A percentile compares a stretch with the other conserved stretches of the same genome.
These are phyloP conservation scores for Sebastes diploproa DNA, from an alignment of 2,797 vertebrate genomes.

Conservation along the genomic window DNA sequence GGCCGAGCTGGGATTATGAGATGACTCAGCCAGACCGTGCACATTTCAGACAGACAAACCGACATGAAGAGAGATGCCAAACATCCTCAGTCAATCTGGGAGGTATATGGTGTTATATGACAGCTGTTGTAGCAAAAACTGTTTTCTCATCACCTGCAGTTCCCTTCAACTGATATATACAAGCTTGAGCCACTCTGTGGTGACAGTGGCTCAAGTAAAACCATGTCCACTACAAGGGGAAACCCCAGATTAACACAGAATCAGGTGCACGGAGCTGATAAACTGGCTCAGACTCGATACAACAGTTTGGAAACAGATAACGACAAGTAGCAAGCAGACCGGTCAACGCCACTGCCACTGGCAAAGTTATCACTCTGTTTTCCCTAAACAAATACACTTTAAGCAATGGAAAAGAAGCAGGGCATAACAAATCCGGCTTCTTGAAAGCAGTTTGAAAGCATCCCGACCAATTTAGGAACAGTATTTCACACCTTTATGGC, in stretches of 20 bases:
- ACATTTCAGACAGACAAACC: slow-evolving; percentile 24
- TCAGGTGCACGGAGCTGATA: slow-evolving; percentile 56
- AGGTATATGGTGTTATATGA: neutral
- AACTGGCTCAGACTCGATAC: slow-evolving; percentile 15
- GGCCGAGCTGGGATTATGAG: slow-evolving; percentile 33
- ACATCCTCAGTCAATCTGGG: neutral
- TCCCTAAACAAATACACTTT: neutral
- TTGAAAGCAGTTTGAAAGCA: neutral
- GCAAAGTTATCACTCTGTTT: neutral
- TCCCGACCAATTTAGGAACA: neutral
- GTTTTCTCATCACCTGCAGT: neutral
- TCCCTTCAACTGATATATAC: neutral
- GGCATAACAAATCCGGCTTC: neutral
- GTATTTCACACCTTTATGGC: slow-evolving; percentile 43
- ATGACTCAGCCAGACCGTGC: slow-evolving; percentile 43
- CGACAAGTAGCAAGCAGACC: neutral
- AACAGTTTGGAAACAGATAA: slow-evolving; percentile 30
- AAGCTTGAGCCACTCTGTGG: neutral
- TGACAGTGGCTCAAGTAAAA: neutral
- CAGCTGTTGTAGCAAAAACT: neutral
- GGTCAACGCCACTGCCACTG: neutral
- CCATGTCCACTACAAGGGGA: neutral
- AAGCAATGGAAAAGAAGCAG: neutral
- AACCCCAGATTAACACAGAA: slow-evolving; percentile 18
- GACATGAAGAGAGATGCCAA: slow-evolving; percentile 6